Evolutionary conservation across 2,888 invertebrate genomes (phyloP).

Genomic region (Eupithecia subfuscata): DNA sequence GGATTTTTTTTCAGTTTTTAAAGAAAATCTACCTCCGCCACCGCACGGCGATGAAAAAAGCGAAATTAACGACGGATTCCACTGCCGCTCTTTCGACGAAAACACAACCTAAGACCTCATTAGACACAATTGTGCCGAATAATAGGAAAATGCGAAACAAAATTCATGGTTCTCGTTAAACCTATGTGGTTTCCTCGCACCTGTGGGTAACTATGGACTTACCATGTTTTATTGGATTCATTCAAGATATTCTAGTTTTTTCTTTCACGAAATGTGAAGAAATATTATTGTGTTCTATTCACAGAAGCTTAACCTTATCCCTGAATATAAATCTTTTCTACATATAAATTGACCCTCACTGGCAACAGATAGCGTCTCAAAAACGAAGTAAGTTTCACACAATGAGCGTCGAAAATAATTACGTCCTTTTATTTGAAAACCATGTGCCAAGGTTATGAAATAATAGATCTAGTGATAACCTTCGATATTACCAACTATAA

Average conservation of each 20-base stretch:
- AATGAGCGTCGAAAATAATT: not conserved
- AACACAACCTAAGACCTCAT: not conserved
- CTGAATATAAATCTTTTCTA: not conserved
- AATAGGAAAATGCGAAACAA: not conserved
- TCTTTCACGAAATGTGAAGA: not conserved
- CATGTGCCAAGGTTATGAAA: not conserved
- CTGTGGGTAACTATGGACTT: not conserved
- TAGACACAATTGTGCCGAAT: not conserved
- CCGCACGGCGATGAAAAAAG: too few species aligned
- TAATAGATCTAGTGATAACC: not conserved
- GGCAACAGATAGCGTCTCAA: conserved; percentile 21
- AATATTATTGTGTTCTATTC: not conserved
- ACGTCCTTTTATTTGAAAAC: not conserved
- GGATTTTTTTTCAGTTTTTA: too few species aligned
- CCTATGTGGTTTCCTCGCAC: too few species aligned
- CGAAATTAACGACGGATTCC: not conserved
- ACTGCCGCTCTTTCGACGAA: not conserved
- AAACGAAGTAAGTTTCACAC: conserved; percentile 46
- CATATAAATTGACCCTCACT: conserved; percentile 20
- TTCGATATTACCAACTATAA: not conserved
- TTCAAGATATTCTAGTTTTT: not conserved
- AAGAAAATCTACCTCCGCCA: too few species aligned
- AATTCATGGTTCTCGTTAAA: not conserved
- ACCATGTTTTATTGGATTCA: not conserved
- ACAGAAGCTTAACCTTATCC: not conserved